Evolutionary conservation across 1,140 invertebrate species (phyloP).

Genomic region (Drosophila leontia): DNA sequence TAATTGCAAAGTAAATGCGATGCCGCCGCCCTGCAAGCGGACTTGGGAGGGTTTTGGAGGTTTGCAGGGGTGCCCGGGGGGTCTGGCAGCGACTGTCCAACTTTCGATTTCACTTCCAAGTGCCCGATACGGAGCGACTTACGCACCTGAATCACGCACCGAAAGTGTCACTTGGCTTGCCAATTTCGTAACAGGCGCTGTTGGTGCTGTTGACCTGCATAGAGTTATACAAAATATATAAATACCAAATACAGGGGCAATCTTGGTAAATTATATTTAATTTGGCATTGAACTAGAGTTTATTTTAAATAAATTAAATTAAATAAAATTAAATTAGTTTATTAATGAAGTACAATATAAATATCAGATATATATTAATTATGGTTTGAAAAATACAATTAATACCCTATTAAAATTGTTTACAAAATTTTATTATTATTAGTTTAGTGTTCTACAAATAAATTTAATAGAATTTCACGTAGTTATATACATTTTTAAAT

Average conservation of each 20-base stretch:
- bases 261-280: background rate
- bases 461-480: too few species aligned
- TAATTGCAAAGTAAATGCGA: constrained; percentile 56
- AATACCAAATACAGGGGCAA: background rate
- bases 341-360: too few species aligned
- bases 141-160: constrained; percentile 38
- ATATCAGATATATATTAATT: too few species aligned
- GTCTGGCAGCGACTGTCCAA: constrained; percentile 18
- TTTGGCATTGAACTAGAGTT: background rate
- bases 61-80: background rate
- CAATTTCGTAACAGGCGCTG: constrained; percentile 18
- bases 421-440: too few species aligned
- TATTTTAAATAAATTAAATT: too few species aligned
- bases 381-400: too few species aligned
- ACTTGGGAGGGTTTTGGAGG: background rate
- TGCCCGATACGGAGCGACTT: constrained; percentile 7
- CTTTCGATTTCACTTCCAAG: constrained; percentile 71
- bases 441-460: background rate
- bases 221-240: background rate
- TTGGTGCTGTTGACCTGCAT: constrained; percentile 11
- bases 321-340: too few species aligned
- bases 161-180: constrained; percentile 15
- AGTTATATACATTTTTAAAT: background rate
- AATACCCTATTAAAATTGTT: too few species aligned
- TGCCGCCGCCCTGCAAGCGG: constrained; percentile 23